Evolutionary conservation across 2,113 vertebrate species (phyloP), one percentile per base, ranked within the genome.

Genomic region (Monarcha castaneiventris): DNA sequence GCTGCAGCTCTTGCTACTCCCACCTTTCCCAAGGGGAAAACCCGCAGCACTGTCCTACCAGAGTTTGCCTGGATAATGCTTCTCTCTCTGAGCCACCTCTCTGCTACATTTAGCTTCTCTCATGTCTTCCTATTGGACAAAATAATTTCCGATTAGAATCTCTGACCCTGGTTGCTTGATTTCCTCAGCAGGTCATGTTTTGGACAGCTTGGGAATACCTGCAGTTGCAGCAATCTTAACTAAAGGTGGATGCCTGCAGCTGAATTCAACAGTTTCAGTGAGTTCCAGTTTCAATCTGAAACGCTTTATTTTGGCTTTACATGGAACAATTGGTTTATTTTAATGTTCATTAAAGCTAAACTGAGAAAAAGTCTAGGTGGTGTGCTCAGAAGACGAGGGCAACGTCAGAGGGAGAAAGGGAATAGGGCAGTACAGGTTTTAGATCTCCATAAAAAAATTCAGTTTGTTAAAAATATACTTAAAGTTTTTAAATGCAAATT

Each of bases 21-120:
- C 44, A 17, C 19, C 10, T 71, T n/a, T 75, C 32, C 62, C 32
- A 29, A 15, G 35, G 2, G 9, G 26, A 13, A 18, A 37, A 3
- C 10, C 43, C 21, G 13, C 14, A 69, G 27, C 30, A 1, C 8
- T 55, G 11, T 37, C 49, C 49, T 3, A 0, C 35, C 2, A 2
- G 35, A 43, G 16, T 51, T 35, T 67, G 12, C 18, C 14, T 14
- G 10, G 20, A 15, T 22, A 49, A 29, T 52, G 14, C 13, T 90
- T 76, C 84, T 44, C 27, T 29, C 17, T 48, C 54, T 26, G 19
- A 73, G 52, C 25, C 21, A 19, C 39, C 15, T 54, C 44, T 48
- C 22, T 25, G 56, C 14, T 46, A 12, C 7, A 1, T 72, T 55
- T 66, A 10, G 54, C 16, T 56, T 87, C 44, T 63, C 7, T 64